Percentiles rank a stretch among this genome's conserved stretches.
These are phyloP conservation scores for Lasioglossum baleicum DNA, from an alignment of 1,140 invertebrate genomes.

Conservation along the genomic window DNA sequence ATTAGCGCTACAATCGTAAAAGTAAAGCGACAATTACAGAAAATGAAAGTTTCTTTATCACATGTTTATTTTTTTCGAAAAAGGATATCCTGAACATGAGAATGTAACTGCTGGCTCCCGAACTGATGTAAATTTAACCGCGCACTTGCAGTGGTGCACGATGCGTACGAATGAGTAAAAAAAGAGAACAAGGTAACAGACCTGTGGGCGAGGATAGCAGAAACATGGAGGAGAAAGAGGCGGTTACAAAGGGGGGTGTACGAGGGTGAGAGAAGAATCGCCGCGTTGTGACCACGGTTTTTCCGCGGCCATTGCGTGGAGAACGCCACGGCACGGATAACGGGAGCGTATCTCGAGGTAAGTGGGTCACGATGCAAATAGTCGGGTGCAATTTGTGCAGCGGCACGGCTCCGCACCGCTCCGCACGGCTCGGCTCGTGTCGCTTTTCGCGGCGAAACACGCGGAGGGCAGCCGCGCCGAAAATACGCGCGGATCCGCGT, in stretches of 20 bases:
- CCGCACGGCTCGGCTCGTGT: not conserved
- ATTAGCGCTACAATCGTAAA: too few species aligned
- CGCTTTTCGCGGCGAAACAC: constrained; percentile 16
- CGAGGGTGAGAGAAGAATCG: constrained; percentile 6
- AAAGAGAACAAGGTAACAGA: not conserved
- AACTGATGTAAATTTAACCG: too few species aligned
- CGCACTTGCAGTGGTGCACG: too few species aligned
- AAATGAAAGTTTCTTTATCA: too few species aligned
- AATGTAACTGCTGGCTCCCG: too few species aligned
- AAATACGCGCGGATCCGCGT: constrained; percentile 34
- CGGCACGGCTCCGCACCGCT: not conserved
- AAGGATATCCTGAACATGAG: too few species aligned
- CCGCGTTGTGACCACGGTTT: constrained; percentile 15
- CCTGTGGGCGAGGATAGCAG: not conserved
- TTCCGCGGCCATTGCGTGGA: constrained; percentile 25
- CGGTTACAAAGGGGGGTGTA: constrained; percentile 6
- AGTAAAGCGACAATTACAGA: too few species aligned
- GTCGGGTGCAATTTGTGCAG: constrained; percentile 33
- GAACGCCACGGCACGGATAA: constrained; percentile 22
- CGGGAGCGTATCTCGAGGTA: constrained; percentile 40
- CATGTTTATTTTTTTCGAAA: too few species aligned
- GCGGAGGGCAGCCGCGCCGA: constrained; percentile 12
- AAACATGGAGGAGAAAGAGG: constrained; percentile 1
- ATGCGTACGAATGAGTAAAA: not conserved
- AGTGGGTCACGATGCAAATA: constrained; percentile 51